These are phyloP conservation scores for Oreotragus oreotragus DNA, from an alignment of 2,113 vertebrate species.

Conservation along the genomic window DNA sequence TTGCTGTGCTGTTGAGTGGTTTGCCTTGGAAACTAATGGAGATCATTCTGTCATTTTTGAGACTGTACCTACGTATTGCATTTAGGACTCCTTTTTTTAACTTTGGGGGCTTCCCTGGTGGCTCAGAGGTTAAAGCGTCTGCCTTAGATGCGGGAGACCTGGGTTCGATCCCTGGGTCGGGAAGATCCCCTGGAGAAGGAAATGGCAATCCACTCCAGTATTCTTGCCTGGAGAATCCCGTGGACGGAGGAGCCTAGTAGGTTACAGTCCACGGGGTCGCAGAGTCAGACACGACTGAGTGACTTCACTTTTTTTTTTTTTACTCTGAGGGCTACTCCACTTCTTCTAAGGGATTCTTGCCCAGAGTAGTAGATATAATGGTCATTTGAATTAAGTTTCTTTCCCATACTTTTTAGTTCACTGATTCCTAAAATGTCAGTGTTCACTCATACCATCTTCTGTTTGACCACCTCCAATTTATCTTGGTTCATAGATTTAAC, in stretches of 20 bases:
- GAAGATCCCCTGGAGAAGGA: too few relatives aligned
- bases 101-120: background rate
- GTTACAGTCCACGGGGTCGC: too few relatives aligned
- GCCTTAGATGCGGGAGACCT: too few relatives aligned
- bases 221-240: too few relatives aligned
- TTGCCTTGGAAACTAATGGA: background rate
- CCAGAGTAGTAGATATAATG: background rate
- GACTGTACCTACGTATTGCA: background rate
- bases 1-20: background rate
- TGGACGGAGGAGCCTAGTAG: too few relatives aligned
- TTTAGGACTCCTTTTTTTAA: background rate
- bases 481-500: background rate
- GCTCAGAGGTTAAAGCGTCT: too few relatives aligned
- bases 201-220: too few relatives aligned
- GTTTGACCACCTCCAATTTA: background rate
- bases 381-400: background rate
- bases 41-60: background rate
- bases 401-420: background rate
- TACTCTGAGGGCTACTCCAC: background rate
- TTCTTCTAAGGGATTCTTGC: background rate
- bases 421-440: background rate
- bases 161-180: too few relatives aligned
- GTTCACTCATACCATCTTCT: background rate
- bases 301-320: too few relatives aligned
- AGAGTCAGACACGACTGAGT: too few relatives aligned